Conservation (phyloP, 2,888 invertebrate species). For the Cepaea hortensis region DNA sequence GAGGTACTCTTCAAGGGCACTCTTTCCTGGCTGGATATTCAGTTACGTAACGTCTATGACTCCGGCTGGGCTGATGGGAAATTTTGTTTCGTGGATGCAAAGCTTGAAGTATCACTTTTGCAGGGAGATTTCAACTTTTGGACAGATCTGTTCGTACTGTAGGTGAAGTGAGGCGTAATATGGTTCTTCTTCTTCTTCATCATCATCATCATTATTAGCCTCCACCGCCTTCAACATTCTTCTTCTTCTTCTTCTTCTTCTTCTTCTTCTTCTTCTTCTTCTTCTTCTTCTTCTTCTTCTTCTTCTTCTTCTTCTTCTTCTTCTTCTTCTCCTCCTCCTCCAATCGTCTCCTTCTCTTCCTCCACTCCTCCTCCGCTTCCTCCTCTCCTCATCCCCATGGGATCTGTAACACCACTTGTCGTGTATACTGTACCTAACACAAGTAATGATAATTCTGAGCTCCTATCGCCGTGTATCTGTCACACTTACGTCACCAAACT, state of each 20-base stretch:
- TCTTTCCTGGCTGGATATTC: conserved; percentile 4
- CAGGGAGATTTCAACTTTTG: conserved; percentile 30
- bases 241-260: conserved; percentile 9
- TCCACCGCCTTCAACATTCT: not conserved
- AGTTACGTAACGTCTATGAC: conserved; percentile 25
- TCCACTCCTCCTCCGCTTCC: not conserved
- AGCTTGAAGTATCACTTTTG: conserved; percentile 24
- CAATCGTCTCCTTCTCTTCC: too few species aligned
- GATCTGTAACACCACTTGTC: too few species aligned
- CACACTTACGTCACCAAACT: too few species aligned
- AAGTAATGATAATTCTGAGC: too few species aligned
- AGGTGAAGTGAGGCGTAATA: too few species aligned
- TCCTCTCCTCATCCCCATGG: not conserved
- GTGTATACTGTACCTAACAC: too few species aligned
- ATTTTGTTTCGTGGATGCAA: conserved; percentile 12
- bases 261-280: conserved; percentile 27
- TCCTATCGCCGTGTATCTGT: too few species aligned
- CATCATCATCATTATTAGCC: not conserved
- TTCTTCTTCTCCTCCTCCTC: not conserved
- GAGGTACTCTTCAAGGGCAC: not conserved
- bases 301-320: conserved; percentile 29
- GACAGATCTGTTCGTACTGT: conserved; percentile 9
- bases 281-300: conserved; percentile 31
- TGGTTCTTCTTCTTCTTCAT: not conserved
- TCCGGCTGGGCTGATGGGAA: conserved; percentile 17